Evolutionary conservation across 2,888 invertebrate species (phyloP).

Genomic region (Ecliptopera silaceata): DNA sequence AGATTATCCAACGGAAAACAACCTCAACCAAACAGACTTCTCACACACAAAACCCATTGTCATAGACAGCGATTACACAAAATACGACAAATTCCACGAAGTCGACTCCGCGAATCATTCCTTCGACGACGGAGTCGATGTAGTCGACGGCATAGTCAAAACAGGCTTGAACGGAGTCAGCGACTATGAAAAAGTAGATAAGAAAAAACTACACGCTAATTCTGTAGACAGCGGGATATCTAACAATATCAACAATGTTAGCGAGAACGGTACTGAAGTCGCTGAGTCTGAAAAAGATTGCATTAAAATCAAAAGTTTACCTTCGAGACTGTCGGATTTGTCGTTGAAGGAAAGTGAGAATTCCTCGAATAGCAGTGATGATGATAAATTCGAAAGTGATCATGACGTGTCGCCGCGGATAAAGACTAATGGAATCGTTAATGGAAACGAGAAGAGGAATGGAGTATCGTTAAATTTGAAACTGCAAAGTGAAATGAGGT

Average conservation of each 20-base stretch:
- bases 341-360: conserved; percentile 67
- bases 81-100: conserved; percentile 62
- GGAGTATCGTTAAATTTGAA: conserved; percentile 74
- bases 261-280: conserved; percentile 33
- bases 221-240: conserved; percentile 77
- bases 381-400: conserved; percentile 69
- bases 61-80: conserved; percentile 69
- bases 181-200: conserved; percentile 50
- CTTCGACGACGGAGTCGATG: conserved; percentile 72
- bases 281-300: conserved; percentile 45
- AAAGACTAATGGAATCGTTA: conserved; percentile 49
- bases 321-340: conserved; percentile 64
- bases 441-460: conserved; percentile 61
- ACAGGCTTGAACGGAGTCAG: conserved; percentile 41
- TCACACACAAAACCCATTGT: conserved; percentile 75
- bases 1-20: conserved; percentile 74
- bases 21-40: conserved; percentile 75
- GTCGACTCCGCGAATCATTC: conserved; percentile 73
- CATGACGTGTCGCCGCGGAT: conserved; percentile 59
- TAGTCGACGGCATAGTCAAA: conserved; percentile 62
- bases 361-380: conserved; percentile 63
- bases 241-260: conserved; percentile 56
- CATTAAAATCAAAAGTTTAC: conserved; percentile 52
- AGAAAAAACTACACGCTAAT: conserved; percentile 67
- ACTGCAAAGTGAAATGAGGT: conserved; percentile 77